phyloP scores from a whole-genome alignment of 1,140 invertebrate species.

The Conus ventricosus region DNA sequence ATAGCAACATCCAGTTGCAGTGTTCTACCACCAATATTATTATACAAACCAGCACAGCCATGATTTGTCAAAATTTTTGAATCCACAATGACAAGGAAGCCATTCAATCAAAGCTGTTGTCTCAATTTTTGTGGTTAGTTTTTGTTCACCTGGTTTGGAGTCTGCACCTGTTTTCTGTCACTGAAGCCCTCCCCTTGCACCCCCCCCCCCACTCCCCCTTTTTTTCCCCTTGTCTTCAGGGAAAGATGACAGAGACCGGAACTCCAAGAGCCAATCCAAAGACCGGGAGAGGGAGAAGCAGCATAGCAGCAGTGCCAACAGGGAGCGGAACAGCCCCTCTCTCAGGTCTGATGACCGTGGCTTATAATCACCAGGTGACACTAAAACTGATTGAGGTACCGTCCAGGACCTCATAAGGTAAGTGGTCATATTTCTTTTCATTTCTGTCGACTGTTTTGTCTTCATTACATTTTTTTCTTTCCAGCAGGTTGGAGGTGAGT shows the following conservation, averaged over 20 bases:
- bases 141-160: no score
- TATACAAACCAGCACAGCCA: no score
- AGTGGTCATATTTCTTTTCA: constrained; percentile 9
- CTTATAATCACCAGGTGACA: constrained; percentile 30
- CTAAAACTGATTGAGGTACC: constrained; percentile 40
- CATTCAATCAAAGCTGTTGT: no score
- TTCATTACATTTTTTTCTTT: constrained; percentile 24
- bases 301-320: constrained; percentile 20
- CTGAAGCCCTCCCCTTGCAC: background rate
- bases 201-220: background rate
- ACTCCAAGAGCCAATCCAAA: constrained; percentile 57
- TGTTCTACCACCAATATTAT: no score
- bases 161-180: no score
- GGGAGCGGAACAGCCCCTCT: background rate
- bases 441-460: background rate
- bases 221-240: background rate
- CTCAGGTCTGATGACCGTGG: background rate
- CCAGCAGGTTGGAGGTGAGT: constrained; percentile 32
- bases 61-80: no score
- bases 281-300: constrained; percentile 53
- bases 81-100: no score
- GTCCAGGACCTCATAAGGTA: constrained; percentile 29
- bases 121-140: no score
- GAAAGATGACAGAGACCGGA: constrained; percentile 42
- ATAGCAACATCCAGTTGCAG: no score